Evolutionary conservation across 1,140 invertebrate species (phyloP).

Genomic region (Drosophila punjabiensis): DNA sequence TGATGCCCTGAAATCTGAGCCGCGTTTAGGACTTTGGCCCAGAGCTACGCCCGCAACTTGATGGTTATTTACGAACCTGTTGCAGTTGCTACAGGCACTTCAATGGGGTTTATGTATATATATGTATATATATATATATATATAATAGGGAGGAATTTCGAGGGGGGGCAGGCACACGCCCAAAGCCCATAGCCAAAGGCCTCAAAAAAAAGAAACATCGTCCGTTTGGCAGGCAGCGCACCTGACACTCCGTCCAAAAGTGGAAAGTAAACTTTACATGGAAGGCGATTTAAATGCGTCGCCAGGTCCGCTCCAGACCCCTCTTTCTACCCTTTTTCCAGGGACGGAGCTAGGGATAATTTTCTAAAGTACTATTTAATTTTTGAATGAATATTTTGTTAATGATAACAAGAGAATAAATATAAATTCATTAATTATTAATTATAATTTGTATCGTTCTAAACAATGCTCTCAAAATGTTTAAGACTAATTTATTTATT

Average conservation of each 20-base stretch:
- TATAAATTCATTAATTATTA: not conserved
- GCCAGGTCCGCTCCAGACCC: conserved; percentile 25
- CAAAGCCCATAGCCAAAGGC: conserved; percentile 30
- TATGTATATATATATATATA: not conserved
- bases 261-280: conserved; percentile 69
- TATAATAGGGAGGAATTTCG: conserved; percentile 1
- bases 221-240: conserved; percentile 60
- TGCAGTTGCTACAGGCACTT: conserved; percentile 34
- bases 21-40: conserved; percentile 68
- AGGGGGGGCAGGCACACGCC: conserved; percentile 45
- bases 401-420: not conserved
- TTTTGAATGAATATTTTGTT: not conserved
- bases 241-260: conserved; percentile 66
- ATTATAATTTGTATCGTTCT: too few species aligned
- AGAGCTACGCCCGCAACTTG: conserved; percentile 45
- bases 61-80: conserved; percentile 49
- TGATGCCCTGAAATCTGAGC: conserved; percentile 54
- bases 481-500: too few species aligned
- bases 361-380: not conserved
- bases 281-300: conserved; percentile 67
- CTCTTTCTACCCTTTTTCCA: not conserved
- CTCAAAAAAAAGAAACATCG: conserved; percentile 23
- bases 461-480: too few species aligned
- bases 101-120: not conserved
- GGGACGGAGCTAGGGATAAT: not conserved